Evolutionary conservation across 2,113 vertebrate species (phyloP).

Genomic region (Ahaetulla prasina): DNA sequence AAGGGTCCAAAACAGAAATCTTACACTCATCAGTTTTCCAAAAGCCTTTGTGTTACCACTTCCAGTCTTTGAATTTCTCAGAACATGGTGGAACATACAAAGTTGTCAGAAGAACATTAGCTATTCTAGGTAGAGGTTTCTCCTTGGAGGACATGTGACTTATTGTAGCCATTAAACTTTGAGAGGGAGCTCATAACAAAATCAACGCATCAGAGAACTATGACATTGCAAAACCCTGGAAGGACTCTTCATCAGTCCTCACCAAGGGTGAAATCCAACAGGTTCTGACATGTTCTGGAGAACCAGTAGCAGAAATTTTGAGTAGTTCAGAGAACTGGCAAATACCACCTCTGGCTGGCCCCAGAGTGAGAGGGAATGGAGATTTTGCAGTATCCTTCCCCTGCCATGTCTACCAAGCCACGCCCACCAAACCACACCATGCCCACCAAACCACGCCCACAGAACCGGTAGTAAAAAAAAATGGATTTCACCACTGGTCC

Average conservation of each 20-base stretch:
- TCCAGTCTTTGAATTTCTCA: not conserved
- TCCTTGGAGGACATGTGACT: not conserved
- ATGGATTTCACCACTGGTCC: too few species aligned
- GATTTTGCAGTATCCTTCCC: too few species aligned
- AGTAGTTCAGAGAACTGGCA: too few species aligned
- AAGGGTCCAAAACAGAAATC: not conserved
- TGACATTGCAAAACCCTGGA: not conserved
- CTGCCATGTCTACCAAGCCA: too few species aligned
- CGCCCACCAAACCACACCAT: too few species aligned
- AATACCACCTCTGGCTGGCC: too few species aligned
- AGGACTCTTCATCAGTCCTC: not conserved
- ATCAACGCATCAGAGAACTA: not conserved
- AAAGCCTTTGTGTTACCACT: not conserved
- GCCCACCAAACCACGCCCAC: too few species aligned
- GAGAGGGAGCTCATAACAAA: not conserved
- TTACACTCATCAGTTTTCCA: not conserved
- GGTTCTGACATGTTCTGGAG: too few species aligned
- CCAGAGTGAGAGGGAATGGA: too few species aligned
- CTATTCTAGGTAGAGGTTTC: not conserved
- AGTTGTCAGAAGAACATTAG: not conserved
- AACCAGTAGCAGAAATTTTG: too few species aligned
- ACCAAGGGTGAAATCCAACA: too few species aligned
- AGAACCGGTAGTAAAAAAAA: too few species aligned
- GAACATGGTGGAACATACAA: not conserved
- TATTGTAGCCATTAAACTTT: not conserved